Evolutionary conservation across 2,888 invertebrate species (phyloP).

Genomic region (Drosophila histrio): DNA sequence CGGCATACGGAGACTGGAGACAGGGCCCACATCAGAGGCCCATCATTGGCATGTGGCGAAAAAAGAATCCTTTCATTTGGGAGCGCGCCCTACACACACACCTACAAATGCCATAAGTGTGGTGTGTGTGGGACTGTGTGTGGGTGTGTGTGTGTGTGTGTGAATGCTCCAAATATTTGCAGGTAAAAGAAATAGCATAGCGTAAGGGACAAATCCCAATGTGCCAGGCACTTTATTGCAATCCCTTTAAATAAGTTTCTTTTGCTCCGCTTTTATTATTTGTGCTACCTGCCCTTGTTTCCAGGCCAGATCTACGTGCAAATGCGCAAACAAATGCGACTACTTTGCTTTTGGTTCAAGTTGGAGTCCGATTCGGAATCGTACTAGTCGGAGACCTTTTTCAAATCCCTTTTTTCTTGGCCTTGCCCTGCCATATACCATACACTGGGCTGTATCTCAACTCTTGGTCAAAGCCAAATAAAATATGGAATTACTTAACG

Average conservation of each 20-base stretch:
- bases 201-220: conserved; percentile 73
- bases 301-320: conserved; percentile 49
- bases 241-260: conserved; percentile 77
- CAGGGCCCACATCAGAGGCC: conserved; percentile 39
- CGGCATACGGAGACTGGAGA: conserved; percentile 6
- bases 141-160: conserved; percentile 4
- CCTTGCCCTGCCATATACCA: conserved; percentile 37
- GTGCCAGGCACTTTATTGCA: conserved; percentile 79
- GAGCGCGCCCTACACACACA: conserved; percentile 30
- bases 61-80: conserved; percentile 74
- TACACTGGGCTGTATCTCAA: conserved; percentile 33
- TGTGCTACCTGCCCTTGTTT: conserved; percentile 32
- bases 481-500: conserved; percentile 79
- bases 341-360: conserved; percentile 24
- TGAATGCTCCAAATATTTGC: conserved; percentile 62
- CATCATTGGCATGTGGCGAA: conserved; percentile 74
- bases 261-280: conserved; percentile 32
- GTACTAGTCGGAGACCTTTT: conserved; percentile 12
- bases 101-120: conserved; percentile 5
- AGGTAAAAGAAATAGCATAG: conserved; percentile 57
- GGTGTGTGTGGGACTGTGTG: no score
- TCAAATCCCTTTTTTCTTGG: conserved; percentile 50
- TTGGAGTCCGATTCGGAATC: conserved; percentile 6
- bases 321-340: conserved; percentile 65
- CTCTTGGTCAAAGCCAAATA: conserved; percentile 58